A percentile compares a stretch with the other conserved stretches of the same genome.
phyloP scores from a whole-genome alignment of 2,888 invertebrate species.

The Lypha dubia region DNA sequence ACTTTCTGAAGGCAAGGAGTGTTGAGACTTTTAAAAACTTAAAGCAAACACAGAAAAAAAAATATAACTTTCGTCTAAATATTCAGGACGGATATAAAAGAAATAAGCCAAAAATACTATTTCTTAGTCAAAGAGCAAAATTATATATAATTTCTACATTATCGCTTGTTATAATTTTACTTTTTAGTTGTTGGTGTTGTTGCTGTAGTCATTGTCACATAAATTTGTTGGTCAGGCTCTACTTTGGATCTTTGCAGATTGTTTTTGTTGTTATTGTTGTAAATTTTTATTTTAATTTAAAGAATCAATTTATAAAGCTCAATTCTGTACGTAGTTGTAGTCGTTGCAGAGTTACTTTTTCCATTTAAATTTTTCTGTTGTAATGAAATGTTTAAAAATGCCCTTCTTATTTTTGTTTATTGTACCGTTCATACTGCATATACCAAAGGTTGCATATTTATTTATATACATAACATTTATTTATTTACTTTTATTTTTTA shows the following conservation, averaged over 20 bases:
- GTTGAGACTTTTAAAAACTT: too few relatives aligned
- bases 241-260: constrained; percentile 12
- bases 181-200: not conserved
- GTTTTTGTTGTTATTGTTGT: constrained; percentile 7
- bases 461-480: too few relatives aligned
- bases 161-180: not conserved
- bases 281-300: constrained; percentile 68
- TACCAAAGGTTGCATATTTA: constrained; percentile 23
- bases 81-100: too few relatives aligned
- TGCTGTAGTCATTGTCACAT: constrained; percentile 26
- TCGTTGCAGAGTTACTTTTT: constrained; percentile 40
- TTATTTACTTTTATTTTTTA: not conserved
- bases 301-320: constrained; percentile 71
- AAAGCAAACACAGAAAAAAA: too few relatives aligned
- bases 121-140: too few relatives aligned
- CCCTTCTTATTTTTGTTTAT: not conserved
- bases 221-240: constrained; percentile 60
- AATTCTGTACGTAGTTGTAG: constrained; percentile 39
- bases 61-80: too few relatives aligned
- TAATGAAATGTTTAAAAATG: too few relatives aligned
- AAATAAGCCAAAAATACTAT: too few relatives aligned
- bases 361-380: constrained; percentile 30
- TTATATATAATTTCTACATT: not conserved
- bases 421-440: not conserved
- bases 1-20: too few relatives aligned